Base-by-base conservation (phyloP, 2,888 invertebrate species). In the Brachypalpus laphriformis region DNA sequence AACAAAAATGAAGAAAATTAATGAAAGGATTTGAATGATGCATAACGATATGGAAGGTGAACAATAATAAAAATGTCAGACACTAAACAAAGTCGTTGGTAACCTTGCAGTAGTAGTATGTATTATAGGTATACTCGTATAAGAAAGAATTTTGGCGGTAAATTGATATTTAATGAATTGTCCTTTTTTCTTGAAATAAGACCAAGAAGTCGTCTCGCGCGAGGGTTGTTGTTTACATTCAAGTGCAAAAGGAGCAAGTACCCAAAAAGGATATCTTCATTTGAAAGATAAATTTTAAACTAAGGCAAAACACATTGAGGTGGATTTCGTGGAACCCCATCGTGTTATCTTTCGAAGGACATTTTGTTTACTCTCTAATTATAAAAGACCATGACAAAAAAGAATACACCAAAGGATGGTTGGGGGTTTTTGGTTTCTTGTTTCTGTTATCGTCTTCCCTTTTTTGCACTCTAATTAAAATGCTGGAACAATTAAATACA, bases 381-480 rank as follows among this genome's bases (percentile, higher is more conserved):
- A 61, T 45, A 66, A 37, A 37, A 47, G 65, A 37, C 25, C 18
- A 47, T 31, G n/a, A 16, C 7, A 40, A 59, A 59, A 59, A 59
- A 40, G 2, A 57, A 40, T 68, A 16, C 8, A 18, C 40, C 28
- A 16, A 9, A 16, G 16, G 71, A 14, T 22, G 22, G 31, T 1
- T 34, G 34, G 11, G 25, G 25, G 25, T 25, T 2, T 51, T 11
- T 28, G 25, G 59, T 70, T 28, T 45, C 49, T 42, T 45, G 42
- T 75, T 75, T 57, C 37, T 59, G 45, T 49, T 31, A 49, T 68
- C 61, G 25, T 11, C 68, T 28, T 68, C 37, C 20, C 28, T 22
- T 57, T 75, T 34, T 40, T 57, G 16, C 42, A 47, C 20, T 59
- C 71, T 82, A 82, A 82, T 82, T 82, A 77, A 82, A 76, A 82